Conservation (phyloP, 2,113 vertebrate genomes). For the Melierax canorus region DNA sequence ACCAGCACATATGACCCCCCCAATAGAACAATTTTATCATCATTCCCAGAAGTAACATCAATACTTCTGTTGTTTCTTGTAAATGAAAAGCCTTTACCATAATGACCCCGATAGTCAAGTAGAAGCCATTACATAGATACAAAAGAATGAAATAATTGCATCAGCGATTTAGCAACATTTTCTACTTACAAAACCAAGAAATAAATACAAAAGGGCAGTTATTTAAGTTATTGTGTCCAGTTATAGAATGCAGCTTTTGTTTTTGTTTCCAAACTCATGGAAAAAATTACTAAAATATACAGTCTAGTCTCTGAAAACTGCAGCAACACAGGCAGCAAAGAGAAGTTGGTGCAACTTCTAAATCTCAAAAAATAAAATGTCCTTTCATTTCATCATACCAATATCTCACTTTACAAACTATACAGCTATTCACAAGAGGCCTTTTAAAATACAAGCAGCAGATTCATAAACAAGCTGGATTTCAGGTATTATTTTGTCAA, state of each 20-base stretch:
- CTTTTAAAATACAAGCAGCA: neutral
- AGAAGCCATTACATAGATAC: neutral
- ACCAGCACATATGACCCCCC: neutral
- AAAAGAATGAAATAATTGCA: neutral
- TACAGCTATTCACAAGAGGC: neutral
- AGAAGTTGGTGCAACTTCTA: neutral
- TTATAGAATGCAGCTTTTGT: neutral
- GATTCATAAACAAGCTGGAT: neutral
- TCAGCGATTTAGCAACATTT: neutral
- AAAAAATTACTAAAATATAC: neutral
- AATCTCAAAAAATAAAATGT: neutral
- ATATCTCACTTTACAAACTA: neutral
- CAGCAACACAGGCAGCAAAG: neutral
- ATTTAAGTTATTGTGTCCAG: neutral
- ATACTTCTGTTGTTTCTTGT: neutral
- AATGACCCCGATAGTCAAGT: neutral
- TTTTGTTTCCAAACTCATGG: neutral
- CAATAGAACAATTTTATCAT: neutral
- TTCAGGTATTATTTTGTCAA: neutral
- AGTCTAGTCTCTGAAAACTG: neutral
- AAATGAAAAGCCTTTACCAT: neutral
- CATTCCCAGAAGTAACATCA: neutral
- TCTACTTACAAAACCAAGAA: neutral
- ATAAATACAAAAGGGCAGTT: neutral
- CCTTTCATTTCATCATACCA: neutral